Conservation (phyloP, 1,140 invertebrate genomes). For the Drosophila eugracilis region DNA sequence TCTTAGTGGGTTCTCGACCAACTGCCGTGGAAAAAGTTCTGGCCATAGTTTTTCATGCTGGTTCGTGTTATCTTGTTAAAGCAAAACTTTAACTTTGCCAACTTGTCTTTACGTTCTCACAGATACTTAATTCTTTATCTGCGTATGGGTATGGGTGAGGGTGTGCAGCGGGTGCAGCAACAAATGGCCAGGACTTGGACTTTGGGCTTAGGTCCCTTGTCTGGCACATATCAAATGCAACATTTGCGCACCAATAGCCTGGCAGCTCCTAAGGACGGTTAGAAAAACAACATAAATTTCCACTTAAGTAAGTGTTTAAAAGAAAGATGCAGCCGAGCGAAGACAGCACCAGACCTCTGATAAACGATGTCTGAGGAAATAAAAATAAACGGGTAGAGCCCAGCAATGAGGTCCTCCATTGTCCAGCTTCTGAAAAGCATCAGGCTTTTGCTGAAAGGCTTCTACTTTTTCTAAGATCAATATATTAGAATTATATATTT, state of each 20-base stretch:
- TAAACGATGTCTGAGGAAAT: slow-evolving; percentile 66
- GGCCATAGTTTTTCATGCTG: slow-evolving; percentile 81
- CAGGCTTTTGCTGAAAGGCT: not conserved
- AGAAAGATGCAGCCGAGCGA: slow-evolving; percentile 66
- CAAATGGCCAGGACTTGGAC: slow-evolving; percentile 56
- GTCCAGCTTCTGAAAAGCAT: not conserved
- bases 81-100: slow-evolving; percentile 81
- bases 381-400: slow-evolving; percentile 23
- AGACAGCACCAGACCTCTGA: slow-evolving; percentile 51
- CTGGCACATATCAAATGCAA: slow-evolving; percentile 79
- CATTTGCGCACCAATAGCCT: slow-evolving; percentile 74
- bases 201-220: slow-evolving; percentile 62
- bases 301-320: slow-evolving; percentile 83
- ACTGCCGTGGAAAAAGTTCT: slow-evolving; percentile 66
- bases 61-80: slow-evolving; percentile 83
- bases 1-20: slow-evolving; percentile 7
- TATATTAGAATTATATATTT: too few species aligned
- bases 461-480: too few species aligned
- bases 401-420: not conserved
- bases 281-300: slow-evolving; percentile 82
- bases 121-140: slow-evolving; percentile 56
- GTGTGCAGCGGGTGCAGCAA: slow-evolving; percentile 60
- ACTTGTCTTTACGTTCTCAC: slow-evolving; percentile 71
- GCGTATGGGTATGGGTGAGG: slow-evolving; percentile 14
- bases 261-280: slow-evolving; percentile 29